phyloP scores from a whole-genome alignment of 35 echinoderm and acorn worm species.

The Heliocidaris tuberculata region DNA sequence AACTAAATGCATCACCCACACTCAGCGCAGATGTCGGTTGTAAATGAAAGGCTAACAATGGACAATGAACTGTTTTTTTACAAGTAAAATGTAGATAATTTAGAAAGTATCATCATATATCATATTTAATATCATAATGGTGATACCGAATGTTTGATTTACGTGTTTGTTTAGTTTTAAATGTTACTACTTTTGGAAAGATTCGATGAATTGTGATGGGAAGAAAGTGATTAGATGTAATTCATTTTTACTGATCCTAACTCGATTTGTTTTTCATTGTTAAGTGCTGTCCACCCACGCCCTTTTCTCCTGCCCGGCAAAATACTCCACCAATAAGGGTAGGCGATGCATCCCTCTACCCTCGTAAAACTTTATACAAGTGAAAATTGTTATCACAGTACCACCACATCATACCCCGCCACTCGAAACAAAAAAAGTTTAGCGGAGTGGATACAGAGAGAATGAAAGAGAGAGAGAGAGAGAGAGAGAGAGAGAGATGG shows the following conservation, averaged over 20 bases:
- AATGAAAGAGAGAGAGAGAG: neutral
- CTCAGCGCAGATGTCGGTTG: neutral
- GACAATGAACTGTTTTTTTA: neutral
- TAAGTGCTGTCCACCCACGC: neutral
- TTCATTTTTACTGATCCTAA: constrained; percentile 9
- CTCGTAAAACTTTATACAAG: constrained; percentile 46
- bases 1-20: neutral
- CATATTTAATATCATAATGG: neutral
- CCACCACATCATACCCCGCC: neutral
- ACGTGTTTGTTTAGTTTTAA: neutral
- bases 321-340: constrained; percentile 19
- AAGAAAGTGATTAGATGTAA: neutral
- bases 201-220: neutral
- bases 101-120: neutral
- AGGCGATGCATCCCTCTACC: neutral
- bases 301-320: neutral
- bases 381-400: constrained; percentile 51
- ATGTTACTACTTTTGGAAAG: neutral
- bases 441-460: neutral
- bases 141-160: neutral
- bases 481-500: neutral
- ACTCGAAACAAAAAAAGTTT: neutral
- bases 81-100: neutral
- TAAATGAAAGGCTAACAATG: neutral
- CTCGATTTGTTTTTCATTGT: neutral